A percentile compares a stretch with the other conserved stretches of the same genome.
phyloP scores from a whole-genome alignment of 2,797 vertebrate genomes.

The Onychomys leucogaster region DNA sequence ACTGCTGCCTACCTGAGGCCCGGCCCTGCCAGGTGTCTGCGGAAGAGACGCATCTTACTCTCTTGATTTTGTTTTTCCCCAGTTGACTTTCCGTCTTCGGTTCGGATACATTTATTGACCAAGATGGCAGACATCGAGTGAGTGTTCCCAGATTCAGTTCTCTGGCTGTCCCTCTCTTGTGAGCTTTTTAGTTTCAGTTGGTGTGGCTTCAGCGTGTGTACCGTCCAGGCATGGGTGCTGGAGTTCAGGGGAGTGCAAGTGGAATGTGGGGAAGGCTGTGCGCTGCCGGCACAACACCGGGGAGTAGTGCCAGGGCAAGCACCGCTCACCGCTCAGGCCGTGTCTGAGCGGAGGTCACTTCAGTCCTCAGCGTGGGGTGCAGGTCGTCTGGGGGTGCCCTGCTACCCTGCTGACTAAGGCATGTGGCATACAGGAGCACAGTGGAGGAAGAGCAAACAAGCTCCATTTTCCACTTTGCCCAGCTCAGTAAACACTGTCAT shows the following conservation, averaged over 20 bases:
- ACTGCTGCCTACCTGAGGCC: background rate
- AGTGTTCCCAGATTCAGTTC: slow-evolving; percentile 82
- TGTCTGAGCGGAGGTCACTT: background rate
- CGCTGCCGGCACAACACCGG: background rate
- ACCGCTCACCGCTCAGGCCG: background rate
- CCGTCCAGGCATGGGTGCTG: accelerated
- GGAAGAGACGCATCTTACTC: accelerated
- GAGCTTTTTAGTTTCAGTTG: background rate
- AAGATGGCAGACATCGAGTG: slow-evolving; percentile 98
- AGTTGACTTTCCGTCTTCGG: slow-evolving; percentile 96
- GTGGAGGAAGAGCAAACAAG: slow-evolving; percentile 8
- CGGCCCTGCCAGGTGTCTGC: no score
- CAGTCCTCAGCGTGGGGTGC: background rate
- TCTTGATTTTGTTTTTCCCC: slow-evolving; percentile 7
- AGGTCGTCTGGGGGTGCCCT: background rate
- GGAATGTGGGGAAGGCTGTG: background rate
- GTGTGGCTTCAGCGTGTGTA: background rate
- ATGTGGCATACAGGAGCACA: slow-evolving; percentile 4
- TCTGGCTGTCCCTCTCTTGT: no score
- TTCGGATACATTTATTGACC: slow-evolving; percentile 94
- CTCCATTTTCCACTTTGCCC: slow-evolving; percentile 62
- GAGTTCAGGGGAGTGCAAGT: background rate
- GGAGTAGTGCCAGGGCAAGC: background rate
- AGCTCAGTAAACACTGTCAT: slow-evolving; percentile 38
- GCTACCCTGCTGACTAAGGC: slow-evolving; percentile 44